A percentile compares a stretch with the other conserved stretches of the same genome.
Conservation (phyloP, 2,888 invertebrate species). For the Phania funesta region DNA sequence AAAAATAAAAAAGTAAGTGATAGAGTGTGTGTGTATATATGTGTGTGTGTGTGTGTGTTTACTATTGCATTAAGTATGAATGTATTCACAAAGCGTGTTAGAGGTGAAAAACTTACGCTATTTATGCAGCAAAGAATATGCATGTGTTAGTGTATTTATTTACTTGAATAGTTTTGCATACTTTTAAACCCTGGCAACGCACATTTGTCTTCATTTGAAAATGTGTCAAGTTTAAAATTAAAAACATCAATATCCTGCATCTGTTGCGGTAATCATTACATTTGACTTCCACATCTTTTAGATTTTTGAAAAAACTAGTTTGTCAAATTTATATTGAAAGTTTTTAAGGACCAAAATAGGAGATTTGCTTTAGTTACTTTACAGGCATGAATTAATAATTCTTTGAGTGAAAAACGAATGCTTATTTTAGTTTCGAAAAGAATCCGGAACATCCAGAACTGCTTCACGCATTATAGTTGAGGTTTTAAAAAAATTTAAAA, state of each 20-base stretch:
- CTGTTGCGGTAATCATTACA: not conserved
- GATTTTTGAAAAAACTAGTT: too few species aligned
- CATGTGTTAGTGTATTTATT: not conserved
- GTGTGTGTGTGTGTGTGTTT: not conserved
- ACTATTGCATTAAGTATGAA: slow-evolving; percentile 39
- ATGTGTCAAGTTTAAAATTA: slow-evolving; percentile 54
- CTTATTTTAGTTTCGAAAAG: too few species aligned
- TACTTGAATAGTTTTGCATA: slow-evolving; percentile 24
- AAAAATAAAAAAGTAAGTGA: not conserved
- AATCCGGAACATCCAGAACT: too few species aligned
- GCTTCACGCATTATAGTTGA: too few species aligned
- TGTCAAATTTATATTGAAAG: not conserved
- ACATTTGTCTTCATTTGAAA: not conserved
- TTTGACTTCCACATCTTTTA: not conserved
- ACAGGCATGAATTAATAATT: too few species aligned
- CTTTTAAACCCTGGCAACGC: not conserved
- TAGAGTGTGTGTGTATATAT: not conserved
- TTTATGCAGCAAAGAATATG: not conserved
- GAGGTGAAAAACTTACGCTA: not conserved
- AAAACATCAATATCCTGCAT: slow-evolving; percentile 45
- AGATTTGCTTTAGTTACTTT: too few species aligned
- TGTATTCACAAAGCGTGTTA: slow-evolving; percentile 1
- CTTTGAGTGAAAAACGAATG: too few species aligned
- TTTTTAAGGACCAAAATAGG: not conserved
- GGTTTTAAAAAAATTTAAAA: too few species aligned